A percentile compares a stretch with the other conserved stretches of the same genome.
These are phyloP conservation scores for Silurus asotus DNA, from an alignment of 2,113 vertebrate species.

Conservation along the genomic window DNA sequence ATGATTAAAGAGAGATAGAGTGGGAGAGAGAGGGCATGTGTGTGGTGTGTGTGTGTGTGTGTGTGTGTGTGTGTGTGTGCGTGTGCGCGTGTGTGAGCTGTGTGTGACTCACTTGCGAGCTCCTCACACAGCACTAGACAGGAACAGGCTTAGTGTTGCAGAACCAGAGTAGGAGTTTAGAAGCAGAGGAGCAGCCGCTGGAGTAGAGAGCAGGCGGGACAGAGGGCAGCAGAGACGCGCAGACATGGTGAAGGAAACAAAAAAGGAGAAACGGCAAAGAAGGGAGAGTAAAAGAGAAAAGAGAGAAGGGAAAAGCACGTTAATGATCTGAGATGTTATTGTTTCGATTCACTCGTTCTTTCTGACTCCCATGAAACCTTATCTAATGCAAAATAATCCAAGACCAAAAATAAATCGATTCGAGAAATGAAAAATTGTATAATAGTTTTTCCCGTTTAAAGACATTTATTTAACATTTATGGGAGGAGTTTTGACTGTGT, in stretches of 20 bases:
- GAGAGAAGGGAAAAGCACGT: constrained; percentile 65
- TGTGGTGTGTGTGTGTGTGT: not conserved
- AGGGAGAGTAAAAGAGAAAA: constrained; percentile 36
- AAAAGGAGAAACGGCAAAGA: constrained; percentile 3
- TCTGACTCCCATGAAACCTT: not conserved
- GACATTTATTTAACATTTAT: not conserved
- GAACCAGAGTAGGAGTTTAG: constrained; percentile 92
- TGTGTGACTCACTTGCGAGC: constrained; percentile 72
- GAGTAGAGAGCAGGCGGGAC: constrained; percentile 46
- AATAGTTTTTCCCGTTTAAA: not conserved
- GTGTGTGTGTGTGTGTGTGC: not conserved
- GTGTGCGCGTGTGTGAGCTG: not conserved
- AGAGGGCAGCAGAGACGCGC: constrained; percentile 63
- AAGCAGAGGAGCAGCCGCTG: constrained; percentile 91
- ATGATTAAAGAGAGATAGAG: not conserved
- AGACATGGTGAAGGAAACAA: constrained; percentile 33
- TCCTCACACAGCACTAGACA: constrained; percentile 81
- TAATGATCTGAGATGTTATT: constrained; percentile 49
- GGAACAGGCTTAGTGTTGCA: constrained; percentile 91
- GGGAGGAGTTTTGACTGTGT: not conserved
- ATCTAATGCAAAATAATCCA: not conserved
- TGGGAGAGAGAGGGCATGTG: not conserved
- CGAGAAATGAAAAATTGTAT: not conserved
- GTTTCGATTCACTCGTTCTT: not conserved
- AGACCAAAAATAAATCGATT: not conserved